Conservation (phyloP, 2,113 vertebrate genomes). For the Uropsilus gracilis region DNA sequence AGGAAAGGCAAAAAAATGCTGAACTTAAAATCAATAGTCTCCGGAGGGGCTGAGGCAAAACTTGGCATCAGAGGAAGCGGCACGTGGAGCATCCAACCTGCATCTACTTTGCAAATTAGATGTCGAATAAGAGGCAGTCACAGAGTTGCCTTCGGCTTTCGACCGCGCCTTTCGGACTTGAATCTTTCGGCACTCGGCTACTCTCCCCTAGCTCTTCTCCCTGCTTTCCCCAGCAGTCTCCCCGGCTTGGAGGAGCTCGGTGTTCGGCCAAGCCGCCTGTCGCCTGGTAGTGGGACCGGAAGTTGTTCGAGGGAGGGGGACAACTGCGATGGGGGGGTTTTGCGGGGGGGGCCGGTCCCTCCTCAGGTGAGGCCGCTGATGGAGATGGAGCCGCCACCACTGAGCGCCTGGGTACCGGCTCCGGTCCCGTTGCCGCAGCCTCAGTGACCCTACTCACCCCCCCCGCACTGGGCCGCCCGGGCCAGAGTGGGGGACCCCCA, state of each 20-base stretch:
- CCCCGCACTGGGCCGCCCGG: constrained; percentile 75
- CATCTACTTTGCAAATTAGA: constrained; percentile 40
- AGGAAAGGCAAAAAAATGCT: constrained; percentile 13
- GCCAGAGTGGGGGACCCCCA: constrained; percentile 76
- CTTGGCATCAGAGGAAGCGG: not conserved
- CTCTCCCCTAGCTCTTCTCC: constrained; percentile 73
- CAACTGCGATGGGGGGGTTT: constrained; percentile 71
- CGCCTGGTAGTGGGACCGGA: constrained; percentile 84
- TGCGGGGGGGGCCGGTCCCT: constrained; percentile 67
- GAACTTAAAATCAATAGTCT: constrained; percentile 22
- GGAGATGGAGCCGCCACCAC: constrained; percentile 80
- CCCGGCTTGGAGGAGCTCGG: constrained; percentile 66
- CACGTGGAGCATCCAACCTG: not conserved
- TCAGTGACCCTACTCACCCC: constrained; percentile 76
- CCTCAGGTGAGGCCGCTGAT: constrained; percentile 82
- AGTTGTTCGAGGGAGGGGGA: constrained; percentile 79
- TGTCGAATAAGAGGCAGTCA: not conserved
- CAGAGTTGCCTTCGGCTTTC: not conserved
- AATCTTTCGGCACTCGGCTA: constrained; percentile 79
- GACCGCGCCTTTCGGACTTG: constrained; percentile 27
- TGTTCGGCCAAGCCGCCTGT: constrained; percentile 78
- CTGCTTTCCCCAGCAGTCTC: constrained; percentile 60
- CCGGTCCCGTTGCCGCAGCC: constrained; percentile 61
- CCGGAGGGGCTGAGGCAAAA: not conserved
- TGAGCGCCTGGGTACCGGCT: constrained; percentile 56